A percentile compares a stretch with the other conserved stretches of the same genome.
Evolutionary conservation across 2,113 vertebrate genomes (phyloP).

Genomic region (Archilochus colubris): DNA sequence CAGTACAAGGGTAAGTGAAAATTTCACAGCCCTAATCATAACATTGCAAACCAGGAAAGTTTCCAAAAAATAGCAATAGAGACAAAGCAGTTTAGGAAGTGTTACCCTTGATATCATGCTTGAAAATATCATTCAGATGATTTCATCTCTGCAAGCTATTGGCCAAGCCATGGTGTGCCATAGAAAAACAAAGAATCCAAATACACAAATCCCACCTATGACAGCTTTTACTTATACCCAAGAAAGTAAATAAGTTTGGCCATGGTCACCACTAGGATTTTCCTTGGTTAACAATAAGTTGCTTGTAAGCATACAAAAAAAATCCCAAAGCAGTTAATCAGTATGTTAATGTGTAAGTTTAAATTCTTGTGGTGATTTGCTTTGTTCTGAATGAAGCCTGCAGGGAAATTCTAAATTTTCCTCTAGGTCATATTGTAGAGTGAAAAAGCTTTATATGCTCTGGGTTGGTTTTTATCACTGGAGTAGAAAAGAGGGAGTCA

Average conservation of each 20-base stretch:
- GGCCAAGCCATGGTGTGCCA: neutral
- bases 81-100: slow-evolving; percentile 9
- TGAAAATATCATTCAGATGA: neutral
- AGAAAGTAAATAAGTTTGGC: neutral
- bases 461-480: neutral
- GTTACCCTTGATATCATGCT: slow-evolving; percentile 6
- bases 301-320: neutral
- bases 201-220: neutral
- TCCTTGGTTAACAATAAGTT: neutral
- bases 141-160: slow-evolving; percentile 15
- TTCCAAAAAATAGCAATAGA: neutral
- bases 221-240: neutral
- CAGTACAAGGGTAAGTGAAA: slow-evolving; percentile 1
- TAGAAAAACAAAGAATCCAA: neutral
- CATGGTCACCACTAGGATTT: neutral
- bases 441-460: neutral
- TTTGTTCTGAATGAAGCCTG: neutral
- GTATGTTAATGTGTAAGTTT: neutral
- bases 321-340: neutral
- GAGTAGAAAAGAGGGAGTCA: neutral
- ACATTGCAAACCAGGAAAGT: neutral
- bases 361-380: neutral
- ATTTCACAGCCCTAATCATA: neutral
- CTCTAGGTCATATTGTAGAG: neutral
- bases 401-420: neutral